Percentiles rank a stretch among this genome's conserved stretches.
phyloP scores from a whole-genome alignment of 1,140 invertebrate genomes.

The Sycobia sp. region DNA sequence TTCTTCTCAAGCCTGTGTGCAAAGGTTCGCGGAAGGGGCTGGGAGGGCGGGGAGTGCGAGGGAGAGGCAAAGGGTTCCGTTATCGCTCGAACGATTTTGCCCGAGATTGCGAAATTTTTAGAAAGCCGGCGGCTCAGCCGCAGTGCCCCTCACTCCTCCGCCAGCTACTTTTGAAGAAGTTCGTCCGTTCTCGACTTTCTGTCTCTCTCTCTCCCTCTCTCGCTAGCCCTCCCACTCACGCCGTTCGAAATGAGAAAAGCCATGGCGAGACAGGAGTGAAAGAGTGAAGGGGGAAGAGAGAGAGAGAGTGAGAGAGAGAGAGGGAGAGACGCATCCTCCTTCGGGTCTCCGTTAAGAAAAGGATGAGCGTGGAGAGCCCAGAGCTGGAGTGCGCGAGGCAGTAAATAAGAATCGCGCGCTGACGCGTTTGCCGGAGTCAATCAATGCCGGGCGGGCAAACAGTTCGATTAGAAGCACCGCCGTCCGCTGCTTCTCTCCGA shows the following conservation, averaged over 20 bases:
- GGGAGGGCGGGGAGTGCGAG: too few species aligned
- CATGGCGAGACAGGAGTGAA: background rate
- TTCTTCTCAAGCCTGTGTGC: too few species aligned
- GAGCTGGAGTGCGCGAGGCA: slow-evolving; percentile 20
- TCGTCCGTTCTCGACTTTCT: too few species aligned
- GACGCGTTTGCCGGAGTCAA: slow-evolving; percentile 28
- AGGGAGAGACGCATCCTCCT: too few species aligned
- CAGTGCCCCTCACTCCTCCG: background rate
- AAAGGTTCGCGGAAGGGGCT: too few species aligned
- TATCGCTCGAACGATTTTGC: slow-evolving; percentile 17
- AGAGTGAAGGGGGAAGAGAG: background rate
- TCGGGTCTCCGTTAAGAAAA: too few species aligned
- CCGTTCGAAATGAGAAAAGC: slow-evolving; percentile 29
- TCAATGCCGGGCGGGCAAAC: slow-evolving; percentile 27
- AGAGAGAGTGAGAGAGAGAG: background rate
- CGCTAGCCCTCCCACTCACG: background rate
- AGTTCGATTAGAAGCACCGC: slow-evolving; percentile 27
- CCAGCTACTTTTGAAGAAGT: slow-evolving; percentile 5
- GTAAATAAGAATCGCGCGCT: slow-evolving; percentile 34
- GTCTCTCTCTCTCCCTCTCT: too few species aligned
- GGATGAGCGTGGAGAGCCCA: background rate
- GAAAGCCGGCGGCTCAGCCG: too few species aligned
- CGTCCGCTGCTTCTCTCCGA: too few species aligned
- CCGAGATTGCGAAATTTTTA: slow-evolving; percentile 29
- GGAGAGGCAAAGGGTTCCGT: too few species aligned